Base-by-base conservation (phyloP, 2,888 invertebrate species). In the Philereme transversata region DNA sequence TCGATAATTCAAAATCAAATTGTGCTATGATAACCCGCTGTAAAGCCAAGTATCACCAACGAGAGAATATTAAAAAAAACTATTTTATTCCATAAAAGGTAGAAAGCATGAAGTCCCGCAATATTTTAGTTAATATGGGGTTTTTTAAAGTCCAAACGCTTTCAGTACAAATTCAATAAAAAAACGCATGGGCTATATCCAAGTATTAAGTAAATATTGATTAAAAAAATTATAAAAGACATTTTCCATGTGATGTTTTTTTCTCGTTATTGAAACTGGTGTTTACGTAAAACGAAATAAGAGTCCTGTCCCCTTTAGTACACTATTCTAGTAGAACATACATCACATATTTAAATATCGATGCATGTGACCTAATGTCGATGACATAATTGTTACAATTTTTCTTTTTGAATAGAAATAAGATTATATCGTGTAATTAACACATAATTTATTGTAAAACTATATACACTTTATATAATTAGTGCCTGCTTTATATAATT, bases 381-480 rank as follows among this genome's bases (percentile, higher is more conserved):
- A 74, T 74, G 70, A 73, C 81, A 81, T 78, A 80, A 75, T 81
- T 84, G 85, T 84, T 87, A 82, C 80, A 80, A 80, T 79, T 78
- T 78, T 77, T 84, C 81, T 80, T 79, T 83, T 85, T 84, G 74
- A 73, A 78, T 90, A 90, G 87, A 75, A 70, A 69, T 89, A 89
- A 87, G 87, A 55, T 22, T 56, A 62, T 78, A 80, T 79, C 86
- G 84, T 87, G 83, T 90, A 88, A 86, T 87, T 87, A 87, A 87
- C 79, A 87, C 86, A 87, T 90, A 90, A 91, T 90, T 91, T 91
- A 91, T 91, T 91, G 82, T 90, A 88, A 84, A 87, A 85, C 82
- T 78, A 85, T 87, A 86, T 88, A 90, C 84, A 86, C 78, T 77
- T 78, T 86, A 87, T 89, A 87, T 87, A 78, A 81, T 89, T 91